A percentile compares a stretch with the other conserved stretches of the same genome.
phyloP scores from a whole-genome alignment of 2,113 vertebrate genomes.

The Struthio camelus region DNA sequence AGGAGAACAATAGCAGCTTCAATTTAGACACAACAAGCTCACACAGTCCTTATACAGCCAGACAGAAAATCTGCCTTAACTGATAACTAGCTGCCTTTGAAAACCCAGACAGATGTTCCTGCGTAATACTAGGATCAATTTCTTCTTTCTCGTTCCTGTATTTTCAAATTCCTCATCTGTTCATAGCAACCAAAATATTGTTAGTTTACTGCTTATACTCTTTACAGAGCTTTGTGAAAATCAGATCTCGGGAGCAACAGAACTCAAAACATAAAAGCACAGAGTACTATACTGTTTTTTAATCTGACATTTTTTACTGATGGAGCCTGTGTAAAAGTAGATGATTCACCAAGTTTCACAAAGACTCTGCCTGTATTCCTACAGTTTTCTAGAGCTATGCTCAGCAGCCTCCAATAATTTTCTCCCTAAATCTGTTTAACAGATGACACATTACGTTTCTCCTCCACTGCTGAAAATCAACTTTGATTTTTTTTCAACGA shows the following conservation, averaged over 20 bases:
- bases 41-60: constrained; percentile 18
- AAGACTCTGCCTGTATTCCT: background rate
- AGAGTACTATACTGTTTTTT: background rate
- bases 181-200: background rate
- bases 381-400: background rate
- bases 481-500: background rate
- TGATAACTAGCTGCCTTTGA: constrained; percentile 32
- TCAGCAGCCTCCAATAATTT: background rate
- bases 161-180: background rate
- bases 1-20: constrained; percentile 50
- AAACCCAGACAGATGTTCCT: constrained; percentile 34
- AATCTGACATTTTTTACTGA: background rate
- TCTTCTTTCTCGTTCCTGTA: background rate
- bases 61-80: constrained; percentile 43
- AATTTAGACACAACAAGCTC: constrained; percentile 42
- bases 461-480: background rate
- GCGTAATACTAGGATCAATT: background rate
- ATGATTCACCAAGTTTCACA: background rate
- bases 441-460: background rate
- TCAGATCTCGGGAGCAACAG: background rate
- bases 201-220: background rate
- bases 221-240: background rate
- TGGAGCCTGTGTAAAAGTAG: background rate
- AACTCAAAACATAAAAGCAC: background rate
- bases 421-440: background rate